phyloP scores from a whole-genome alignment of 2,797 vertebrate species.

The Netta rufina region DNA sequence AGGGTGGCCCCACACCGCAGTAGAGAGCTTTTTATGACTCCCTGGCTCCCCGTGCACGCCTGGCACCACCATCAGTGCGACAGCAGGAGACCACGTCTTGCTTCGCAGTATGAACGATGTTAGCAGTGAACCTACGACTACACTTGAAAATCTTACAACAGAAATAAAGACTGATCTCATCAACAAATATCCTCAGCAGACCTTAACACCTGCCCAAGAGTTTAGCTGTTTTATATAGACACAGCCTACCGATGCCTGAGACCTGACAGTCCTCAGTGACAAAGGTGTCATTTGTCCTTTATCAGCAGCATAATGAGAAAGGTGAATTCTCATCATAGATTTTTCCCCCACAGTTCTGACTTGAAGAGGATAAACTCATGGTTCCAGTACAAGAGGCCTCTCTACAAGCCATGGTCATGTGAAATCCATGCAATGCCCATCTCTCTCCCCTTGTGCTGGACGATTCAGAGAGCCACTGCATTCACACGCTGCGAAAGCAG shows the following conservation, averaged over 20 bases:
- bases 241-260: neutral
- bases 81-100: neutral
- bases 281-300: constrained; percentile 9
- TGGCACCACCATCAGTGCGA: neutral
- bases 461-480: neutral
- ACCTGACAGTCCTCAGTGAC: neutral
- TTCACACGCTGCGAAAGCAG: neutral
- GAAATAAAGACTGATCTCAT: neutral
- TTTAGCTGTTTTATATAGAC: constrained; percentile 15
- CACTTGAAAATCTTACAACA: neutral
- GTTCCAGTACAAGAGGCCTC: neutral
- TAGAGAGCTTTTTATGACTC: neutral
- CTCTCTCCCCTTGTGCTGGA: neutral
- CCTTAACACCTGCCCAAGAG: neutral
- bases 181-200: constrained; percentile 10
- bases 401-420: neutral
- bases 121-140: neutral
- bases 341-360: neutral
- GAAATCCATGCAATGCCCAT: neutral
- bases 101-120: neutral
- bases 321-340: neutral
- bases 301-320: constrained; percentile 8
- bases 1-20: neutral
- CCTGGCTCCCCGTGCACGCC: neutral
- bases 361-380: neutral